Conservation (phyloP, 2,888 invertebrate genomes). For the Xestia sexstrigata region DNA sequence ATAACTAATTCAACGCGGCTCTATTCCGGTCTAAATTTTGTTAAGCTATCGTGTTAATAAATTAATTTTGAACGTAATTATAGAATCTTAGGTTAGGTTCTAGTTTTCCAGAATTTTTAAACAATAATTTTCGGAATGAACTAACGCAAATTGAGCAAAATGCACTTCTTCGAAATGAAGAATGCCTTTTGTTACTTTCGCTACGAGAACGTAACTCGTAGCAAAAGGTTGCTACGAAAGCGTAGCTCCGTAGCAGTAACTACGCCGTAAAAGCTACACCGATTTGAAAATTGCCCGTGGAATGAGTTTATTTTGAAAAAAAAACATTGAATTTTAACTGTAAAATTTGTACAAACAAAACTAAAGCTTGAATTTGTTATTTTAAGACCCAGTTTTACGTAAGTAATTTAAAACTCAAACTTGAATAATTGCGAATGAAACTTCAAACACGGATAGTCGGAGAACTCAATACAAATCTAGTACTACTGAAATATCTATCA, state of each 20-base stretch:
- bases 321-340: background rate
- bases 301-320: background rate
- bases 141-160: background rate
- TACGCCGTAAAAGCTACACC: constrained; percentile 5
- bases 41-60: constrained; percentile 14
- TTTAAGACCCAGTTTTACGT: background rate
- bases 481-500: background rate
- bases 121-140: background rate
- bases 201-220: constrained; percentile 5
- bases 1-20: constrained; percentile 16
- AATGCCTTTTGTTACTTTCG: background rate
- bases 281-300: background rate
- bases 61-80: constrained; percentile 6
- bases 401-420: background rate
- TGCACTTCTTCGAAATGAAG: background rate
- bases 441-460: background rate
- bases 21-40: background rate
- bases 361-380: background rate
- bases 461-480: background rate
- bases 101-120: background rate
- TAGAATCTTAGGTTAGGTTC: background rate
- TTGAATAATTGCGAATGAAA: background rate
- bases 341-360: background rate
- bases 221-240: constrained; percentile 9
- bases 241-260: constrained; percentile 15